Conservation (phyloP, 2,888 invertebrate genomes). For the Drosophila melanosoma region DNA sequence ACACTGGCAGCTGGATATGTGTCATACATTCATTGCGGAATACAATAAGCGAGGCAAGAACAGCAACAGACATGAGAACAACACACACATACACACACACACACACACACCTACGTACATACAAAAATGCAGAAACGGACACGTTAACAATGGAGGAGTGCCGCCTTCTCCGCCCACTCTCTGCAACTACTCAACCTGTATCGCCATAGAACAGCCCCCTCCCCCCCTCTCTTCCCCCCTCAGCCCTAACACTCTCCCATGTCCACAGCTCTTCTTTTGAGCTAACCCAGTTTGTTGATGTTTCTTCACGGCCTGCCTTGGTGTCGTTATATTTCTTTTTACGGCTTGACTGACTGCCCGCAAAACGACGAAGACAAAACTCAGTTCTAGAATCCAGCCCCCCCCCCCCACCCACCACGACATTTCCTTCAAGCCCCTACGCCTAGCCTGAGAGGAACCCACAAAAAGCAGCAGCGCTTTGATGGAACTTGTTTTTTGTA, state of each 20-base stretch:
- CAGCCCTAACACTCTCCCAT: neutral
- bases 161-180: conserved; percentile 7
- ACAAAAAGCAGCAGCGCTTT: conserved; percentile 48
- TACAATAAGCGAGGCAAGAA: conserved; percentile 68
- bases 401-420: neutral
- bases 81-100: neutral
- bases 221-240: no score
- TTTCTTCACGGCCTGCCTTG: conserved; percentile 60
- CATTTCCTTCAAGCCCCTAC: neutral
- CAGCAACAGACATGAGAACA: conserved; percentile 31
- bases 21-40: conserved; percentile 72
- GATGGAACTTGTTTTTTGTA: conserved; percentile 73
- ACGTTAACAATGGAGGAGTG: conserved; percentile 41
- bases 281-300: conserved; percentile 72
- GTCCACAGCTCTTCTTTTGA: neutral
- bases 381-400: conserved; percentile 12
- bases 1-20: conserved; percentile 61
- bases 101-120: neutral
- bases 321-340: conserved; percentile 71
- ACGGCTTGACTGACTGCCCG: conserved; percentile 72
- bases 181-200: conserved; percentile 52
- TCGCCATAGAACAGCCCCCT: neutral
- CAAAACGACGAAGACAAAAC: conserved; percentile 70
- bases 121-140: conserved; percentile 19
- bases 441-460: conserved; percentile 17